Percentiles rank a stretch among this genome's conserved stretches.
These are phyloP conservation scores for Amphilophus citrinellus DNA, from an alignment of 2,113 vertebrate species.

Conservation along the genomic window DNA sequence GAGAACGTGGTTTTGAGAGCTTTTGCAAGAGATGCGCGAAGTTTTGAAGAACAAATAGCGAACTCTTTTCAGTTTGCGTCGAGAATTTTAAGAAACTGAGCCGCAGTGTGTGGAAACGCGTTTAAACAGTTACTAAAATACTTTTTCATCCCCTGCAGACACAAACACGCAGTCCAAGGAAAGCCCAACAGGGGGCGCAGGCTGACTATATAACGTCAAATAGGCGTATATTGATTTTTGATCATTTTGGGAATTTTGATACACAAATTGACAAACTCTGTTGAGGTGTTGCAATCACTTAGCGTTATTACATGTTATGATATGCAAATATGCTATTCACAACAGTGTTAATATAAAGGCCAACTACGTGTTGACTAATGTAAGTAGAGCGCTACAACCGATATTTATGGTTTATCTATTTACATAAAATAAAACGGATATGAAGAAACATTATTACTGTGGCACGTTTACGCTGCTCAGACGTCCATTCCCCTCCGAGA, in stretches of 20 bases:
- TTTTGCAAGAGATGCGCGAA: not conserved
- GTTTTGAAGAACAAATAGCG: not conserved
- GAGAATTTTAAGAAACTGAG: not conserved
- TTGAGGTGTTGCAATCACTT: not conserved
- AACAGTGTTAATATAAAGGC: not conserved
- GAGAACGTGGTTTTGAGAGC: too few relatives aligned
- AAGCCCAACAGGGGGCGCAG: slow-evolving; percentile 32
- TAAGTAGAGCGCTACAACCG: not conserved
- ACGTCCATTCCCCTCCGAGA: not conserved
- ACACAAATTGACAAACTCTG: not conserved
- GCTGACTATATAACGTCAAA: not conserved
- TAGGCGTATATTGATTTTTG: slow-evolving; percentile 27
- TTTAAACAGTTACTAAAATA: not conserved
- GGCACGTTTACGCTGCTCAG: accelerated
- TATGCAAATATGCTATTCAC: not conserved
- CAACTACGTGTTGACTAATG: not conserved
- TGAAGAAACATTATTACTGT: too few relatives aligned
- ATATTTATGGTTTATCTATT: not conserved
- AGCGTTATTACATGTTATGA: accelerated
- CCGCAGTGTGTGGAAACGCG: not conserved
- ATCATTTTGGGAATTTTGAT: slow-evolving; percentile 3
- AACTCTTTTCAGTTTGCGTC: not conserved
- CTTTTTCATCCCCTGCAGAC: not conserved
- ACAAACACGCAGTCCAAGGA: not conserved
- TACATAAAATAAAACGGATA: not conserved